phyloP scores from a whole-genome alignment of 2,797 vertebrate genomes.

The Psittacula echo region DNA sequence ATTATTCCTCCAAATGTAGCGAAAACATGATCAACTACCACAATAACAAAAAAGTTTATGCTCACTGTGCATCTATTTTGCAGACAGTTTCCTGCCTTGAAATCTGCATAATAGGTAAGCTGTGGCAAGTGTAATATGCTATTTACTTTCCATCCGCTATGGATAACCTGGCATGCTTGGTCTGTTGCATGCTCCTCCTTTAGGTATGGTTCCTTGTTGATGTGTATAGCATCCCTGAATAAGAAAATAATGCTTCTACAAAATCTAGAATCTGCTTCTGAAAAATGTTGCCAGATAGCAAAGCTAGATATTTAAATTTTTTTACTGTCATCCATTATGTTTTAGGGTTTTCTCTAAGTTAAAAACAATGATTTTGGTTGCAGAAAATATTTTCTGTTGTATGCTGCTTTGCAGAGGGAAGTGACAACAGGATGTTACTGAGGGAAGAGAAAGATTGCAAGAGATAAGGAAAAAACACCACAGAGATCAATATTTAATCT shows the following conservation, averaged over 20 bases:
- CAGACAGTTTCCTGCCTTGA: constrained; percentile 1
- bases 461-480: constrained; percentile 13
- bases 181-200: background rate
- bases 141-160: background rate
- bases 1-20: constrained; percentile 35
- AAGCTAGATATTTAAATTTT: background rate
- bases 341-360: background rate
- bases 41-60: constrained; percentile 35
- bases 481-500: constrained; percentile 66
- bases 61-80: background rate
- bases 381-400: background rate
- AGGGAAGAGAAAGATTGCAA: constrained; percentile 3
- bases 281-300: background rate
- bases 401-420: background rate
- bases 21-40: background rate
- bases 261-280: background rate
- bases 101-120: constrained; percentile 7
- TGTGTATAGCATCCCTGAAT: background rate
- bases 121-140: background rate
- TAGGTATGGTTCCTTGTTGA: background rate
- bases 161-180: background rate
- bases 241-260: background rate
- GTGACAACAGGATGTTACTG: background rate
- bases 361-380: background rate
- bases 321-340: background rate